Base-by-base conservation (phyloP, 2,888 invertebrate species). In the Cynaeus angustus region DNA sequence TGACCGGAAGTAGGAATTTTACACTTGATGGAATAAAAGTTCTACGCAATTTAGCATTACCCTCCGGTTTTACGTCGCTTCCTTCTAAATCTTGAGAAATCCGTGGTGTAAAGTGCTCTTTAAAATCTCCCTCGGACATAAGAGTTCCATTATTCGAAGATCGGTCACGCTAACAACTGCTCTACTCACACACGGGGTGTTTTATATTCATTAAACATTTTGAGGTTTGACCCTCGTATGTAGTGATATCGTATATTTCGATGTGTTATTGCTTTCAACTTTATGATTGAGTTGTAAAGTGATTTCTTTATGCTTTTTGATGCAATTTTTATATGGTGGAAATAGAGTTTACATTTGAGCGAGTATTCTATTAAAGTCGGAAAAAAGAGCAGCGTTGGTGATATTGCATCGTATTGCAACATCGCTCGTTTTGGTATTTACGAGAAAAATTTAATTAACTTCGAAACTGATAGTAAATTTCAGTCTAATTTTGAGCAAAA, bases 141-240 rank as follows among this genome's bases (percentile, higher is more conserved):
- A 62, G 72, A 68, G 53, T 72, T 70, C 72, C 72, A 72, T 72
- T 70, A 72, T 69, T 61, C 43, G 55, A 6, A 33, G 66, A 43
- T 37, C 66, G 66, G 72, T 48, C 62, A 69, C 66, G 66, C 58
- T 13, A 30, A 12, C 58, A 61, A 33, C 46, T 48, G 48, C 38
- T 61, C 48, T 38, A 10, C 50, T 61, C 50, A 28, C 48, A 37
- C 26, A 48, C 9, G 9, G n/a, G 13, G 3, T 38, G 21, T 48
- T 48, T 50, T 37, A 61, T 61, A 61, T 61, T 61, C 61, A 61
- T 61, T 33, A 38, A 61, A 61, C 50, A 61, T 46, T 41, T 16
- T 43, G 58, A 45, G 33, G 2, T 48, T 14, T 61, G 61, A 48
- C 46, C 46, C 28, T 4, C 1, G 30, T 33, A 56, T 59, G 10